phyloP scores from a whole-genome alignment of 1,140 invertebrate species.

The Calosoma granatense region DNA sequence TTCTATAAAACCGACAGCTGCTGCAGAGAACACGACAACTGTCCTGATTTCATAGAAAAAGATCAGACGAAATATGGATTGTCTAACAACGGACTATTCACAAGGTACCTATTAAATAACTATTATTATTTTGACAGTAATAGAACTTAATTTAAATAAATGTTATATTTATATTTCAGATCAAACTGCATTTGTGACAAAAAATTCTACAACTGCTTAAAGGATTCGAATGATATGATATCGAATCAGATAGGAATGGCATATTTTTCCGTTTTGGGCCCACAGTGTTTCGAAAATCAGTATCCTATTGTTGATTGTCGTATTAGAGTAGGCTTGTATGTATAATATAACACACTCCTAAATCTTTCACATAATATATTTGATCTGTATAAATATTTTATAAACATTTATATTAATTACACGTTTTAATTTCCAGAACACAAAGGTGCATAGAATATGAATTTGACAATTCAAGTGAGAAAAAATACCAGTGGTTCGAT shows the following conservation, averaged over 20 bases:
- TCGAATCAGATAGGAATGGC: constrained; percentile 41
- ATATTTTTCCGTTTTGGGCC: constrained; percentile 44
- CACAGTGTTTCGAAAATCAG: constrained; percentile 42
- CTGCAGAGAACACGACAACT: constrained; percentile 36
- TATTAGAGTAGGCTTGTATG: constrained; percentile 27
- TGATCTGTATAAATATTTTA: no score
- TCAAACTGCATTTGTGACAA: constrained; percentile 48
- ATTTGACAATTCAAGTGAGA: constrained; percentile 36
- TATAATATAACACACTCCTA: no score
- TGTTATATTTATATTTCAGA: constrained; percentile 30
- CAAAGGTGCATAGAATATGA: constrained; percentile 42
- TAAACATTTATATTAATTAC: constrained; percentile 13
- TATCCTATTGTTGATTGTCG: constrained; percentile 41
- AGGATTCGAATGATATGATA: constrained; percentile 34
- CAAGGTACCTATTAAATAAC: constrained; percentile 27
- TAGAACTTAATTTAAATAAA: no score
- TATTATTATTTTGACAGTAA: constrained; percentile 13
- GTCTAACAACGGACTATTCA: constrained; percentile 39
- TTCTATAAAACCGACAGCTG: constrained; percentile 41
- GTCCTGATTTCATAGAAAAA: constrained; percentile 21
- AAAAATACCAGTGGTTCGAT: constrained; percentile 47
- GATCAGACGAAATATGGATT: constrained; percentile 17
- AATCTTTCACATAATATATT: no score
- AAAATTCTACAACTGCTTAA: constrained; percentile 44
- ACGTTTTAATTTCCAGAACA: background rate